Conservation (phyloP, 2,113 vertebrate species). For the Pseudopodoces humilis region DNA sequence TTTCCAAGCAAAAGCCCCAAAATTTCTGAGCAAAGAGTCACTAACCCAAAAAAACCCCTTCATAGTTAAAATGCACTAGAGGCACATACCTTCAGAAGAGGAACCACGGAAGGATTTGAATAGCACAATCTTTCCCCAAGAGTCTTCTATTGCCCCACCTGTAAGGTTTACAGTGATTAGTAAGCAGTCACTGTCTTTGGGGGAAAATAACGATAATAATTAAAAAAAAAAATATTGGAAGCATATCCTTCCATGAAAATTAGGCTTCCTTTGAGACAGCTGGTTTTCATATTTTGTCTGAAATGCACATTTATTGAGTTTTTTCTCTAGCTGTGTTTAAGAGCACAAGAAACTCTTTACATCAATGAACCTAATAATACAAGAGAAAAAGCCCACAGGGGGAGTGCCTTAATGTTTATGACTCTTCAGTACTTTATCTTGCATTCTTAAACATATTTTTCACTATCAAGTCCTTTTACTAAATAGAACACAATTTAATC, state of each 20-base stretch:
- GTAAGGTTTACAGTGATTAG: not conserved
- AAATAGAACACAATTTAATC: not conserved
- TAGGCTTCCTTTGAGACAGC: not conserved
- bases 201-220: not conserved
- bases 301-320: not conserved
- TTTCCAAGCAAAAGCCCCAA: too few relatives aligned
- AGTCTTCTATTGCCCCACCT: not conserved
- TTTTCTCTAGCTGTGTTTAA: not conserved
- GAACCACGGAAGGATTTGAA: not conserved
- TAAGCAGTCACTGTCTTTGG: not conserved
- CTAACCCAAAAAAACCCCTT: not conserved
- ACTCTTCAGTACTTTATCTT: not conserved
- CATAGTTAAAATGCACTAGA: not conserved
- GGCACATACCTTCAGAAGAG: not conserved
- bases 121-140: not conserved
- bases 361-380: not conserved
- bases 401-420: not conserved
- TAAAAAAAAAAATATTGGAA: not conserved
- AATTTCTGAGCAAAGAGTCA: too few relatives aligned
- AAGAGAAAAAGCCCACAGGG: not conserved
- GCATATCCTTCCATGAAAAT: not conserved
- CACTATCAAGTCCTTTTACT: not conserved
- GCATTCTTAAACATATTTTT: not conserved
- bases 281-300: not conserved
- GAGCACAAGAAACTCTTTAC: not conserved